Evolutionary conservation across 2,888 invertebrate species (phyloP).

Genomic region (Athrips mouffetella): DNA sequence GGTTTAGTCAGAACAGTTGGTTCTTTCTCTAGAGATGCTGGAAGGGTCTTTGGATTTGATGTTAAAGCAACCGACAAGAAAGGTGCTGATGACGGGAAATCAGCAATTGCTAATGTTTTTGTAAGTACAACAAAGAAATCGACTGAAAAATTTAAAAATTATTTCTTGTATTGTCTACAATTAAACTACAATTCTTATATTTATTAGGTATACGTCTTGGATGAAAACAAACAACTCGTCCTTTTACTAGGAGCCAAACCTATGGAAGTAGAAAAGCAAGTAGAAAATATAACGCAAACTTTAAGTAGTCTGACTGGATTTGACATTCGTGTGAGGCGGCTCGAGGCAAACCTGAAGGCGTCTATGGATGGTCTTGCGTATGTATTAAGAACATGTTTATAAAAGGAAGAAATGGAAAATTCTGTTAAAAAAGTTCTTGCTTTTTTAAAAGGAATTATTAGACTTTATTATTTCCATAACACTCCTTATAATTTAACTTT

Average conservation of each 20-base stretch:
- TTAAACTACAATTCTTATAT: slow-evolving; percentile 17
- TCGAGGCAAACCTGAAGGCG: slow-evolving; percentile 86
- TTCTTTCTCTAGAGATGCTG: slow-evolving; percentile 83
- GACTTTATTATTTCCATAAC: no score
- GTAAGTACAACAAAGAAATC: slow-evolving; percentile 71
- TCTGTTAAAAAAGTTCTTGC: no score
- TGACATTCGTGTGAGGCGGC: slow-evolving; percentile 86
- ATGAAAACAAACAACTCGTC: slow-evolving; percentile 88
- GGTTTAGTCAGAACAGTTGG: slow-evolving; percentile 87
- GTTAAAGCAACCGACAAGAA: slow-evolving; percentile 90
- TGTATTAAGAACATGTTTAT: no score
- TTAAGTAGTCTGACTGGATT: slow-evolving; percentile 86
- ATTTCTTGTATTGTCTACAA: neutral
- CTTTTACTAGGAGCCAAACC: slow-evolving; percentile 87
- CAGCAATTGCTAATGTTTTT: slow-evolving; percentile 91
- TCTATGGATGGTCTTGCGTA: slow-evolving; percentile 82
- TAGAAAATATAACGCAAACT: slow-evolving; percentile 83
- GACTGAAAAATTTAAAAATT: neutral
- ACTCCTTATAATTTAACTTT: no score
- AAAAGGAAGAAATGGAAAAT: no score
- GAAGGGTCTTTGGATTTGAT: slow-evolving; percentile 90
- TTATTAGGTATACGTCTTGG: slow-evolving; percentile 90
- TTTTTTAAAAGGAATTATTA: no score
- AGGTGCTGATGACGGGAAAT: slow-evolving; percentile 89
- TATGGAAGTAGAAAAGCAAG: slow-evolving; percentile 84